Base-by-base conservation (phyloP, 2,113 vertebrate genomes). In the Trematomus loennbergii region DNA sequence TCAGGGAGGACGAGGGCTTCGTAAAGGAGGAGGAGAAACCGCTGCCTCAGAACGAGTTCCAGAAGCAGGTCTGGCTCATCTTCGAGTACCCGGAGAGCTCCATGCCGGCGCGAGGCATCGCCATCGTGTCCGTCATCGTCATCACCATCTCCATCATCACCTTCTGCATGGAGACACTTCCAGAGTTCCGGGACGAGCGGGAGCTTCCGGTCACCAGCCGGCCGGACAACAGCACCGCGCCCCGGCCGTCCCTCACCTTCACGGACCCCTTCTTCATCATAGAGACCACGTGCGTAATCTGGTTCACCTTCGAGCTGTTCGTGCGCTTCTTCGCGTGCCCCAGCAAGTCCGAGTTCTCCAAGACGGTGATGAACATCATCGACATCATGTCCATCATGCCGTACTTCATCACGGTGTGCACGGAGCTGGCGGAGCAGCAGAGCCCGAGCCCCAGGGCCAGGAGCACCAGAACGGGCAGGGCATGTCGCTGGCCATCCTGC, bases 31-130 rank as follows among this genome's bases (percentile, higher is more conserved):
- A 98, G 81, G 96, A 99, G 84, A 97, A 97, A 74, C 97, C 97
- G 0, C 91, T 99, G 87, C 98, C 98, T 0, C 85, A 91, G 69
- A 95, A 96, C 0, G 96, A 97, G 81, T 98, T 99, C 86, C 98
- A 99, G 89, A 97, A 97, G 45, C 97, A 99, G 87, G 97, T 99
- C n/a, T 99, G 98, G 98, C 96, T 99, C 11, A 97, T 99, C 46
- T 99, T 99, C 9, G 97, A 99, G 85, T 98, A 99, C 29, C 98
- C 98, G 0, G 97, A 99, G 76, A 99, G 97, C 84, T 99, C 97
- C 1, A 95, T 96, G 22, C 96, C 98, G 0, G 98, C 98, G 0
- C 94, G 97, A 2, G 97, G 96, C 79, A 97, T 98, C 4, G 98
- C 98, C 85, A 98, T 99, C 5, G 97, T 99, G 55, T 99, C 97